Evolutionary conservation across 2,113 vertebrate genomes (phyloP).

Genomic region (Daphoenositta chrysoptera): DNA sequence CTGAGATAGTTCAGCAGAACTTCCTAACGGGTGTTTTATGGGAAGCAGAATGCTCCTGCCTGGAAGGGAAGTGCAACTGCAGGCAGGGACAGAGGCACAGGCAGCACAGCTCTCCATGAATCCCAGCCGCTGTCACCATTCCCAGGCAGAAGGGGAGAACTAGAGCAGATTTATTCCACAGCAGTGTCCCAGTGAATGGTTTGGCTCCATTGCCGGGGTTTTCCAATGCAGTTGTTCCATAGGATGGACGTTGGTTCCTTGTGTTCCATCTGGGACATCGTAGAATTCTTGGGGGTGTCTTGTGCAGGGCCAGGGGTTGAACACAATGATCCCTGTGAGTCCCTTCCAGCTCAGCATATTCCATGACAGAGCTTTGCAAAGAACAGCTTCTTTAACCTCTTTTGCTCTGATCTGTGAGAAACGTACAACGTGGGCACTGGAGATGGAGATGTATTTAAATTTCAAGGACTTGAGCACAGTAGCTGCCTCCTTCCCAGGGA

Average conservation of each 20-base stretch:
- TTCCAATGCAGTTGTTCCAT: not conserved
- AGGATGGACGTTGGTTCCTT: accelerated
- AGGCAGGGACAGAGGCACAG: not conserved
- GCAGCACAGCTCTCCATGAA: not conserved
- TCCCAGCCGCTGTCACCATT: accelerated
- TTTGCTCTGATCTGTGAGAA: not conserved
- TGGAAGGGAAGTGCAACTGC: not conserved
- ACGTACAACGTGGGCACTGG: accelerated
- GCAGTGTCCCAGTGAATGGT: not conserved
- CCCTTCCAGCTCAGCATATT: not conserved
- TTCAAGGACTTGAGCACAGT: not conserved
- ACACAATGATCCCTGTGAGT: not conserved
- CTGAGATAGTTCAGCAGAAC: constrained; percentile 37
- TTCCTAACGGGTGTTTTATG: not conserved
- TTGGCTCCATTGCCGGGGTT: not conserved
- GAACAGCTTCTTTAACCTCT: not conserved
- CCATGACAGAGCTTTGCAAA: not conserved
- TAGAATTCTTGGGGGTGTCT: not conserved
- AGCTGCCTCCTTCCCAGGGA: not conserved
- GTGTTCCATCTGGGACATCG: not conserved
- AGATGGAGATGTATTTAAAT: not conserved
- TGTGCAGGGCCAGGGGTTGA: not conserved
- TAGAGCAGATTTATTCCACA: not conserved
- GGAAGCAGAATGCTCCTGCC: not conserved
- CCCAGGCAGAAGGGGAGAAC: not conserved